phyloP scores from a whole-genome alignment of 2,888 invertebrate genomes.

The Zonitis immaculata region DNA sequence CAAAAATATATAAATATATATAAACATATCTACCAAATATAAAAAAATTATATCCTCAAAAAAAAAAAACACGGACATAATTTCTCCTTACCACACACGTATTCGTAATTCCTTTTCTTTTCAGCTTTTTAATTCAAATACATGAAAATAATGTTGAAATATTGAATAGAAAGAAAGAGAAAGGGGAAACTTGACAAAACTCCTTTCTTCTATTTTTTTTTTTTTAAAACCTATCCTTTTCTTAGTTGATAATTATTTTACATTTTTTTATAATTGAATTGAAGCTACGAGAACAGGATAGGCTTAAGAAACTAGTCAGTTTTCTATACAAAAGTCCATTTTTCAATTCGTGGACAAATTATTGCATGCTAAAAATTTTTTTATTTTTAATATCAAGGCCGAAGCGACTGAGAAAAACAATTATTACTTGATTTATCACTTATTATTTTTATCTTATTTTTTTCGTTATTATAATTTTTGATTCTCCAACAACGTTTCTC shows the following conservation, averaged over 20 bases:
- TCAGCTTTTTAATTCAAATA: conserved; percentile 25
- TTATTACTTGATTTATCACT: not conserved
- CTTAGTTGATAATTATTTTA: not conserved
- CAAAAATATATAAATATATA: conserved; percentile 15
- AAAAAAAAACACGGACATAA: conserved; percentile 28
- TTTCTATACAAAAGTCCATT: not conserved
- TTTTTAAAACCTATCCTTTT: not conserved
- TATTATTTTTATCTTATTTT: not conserved
- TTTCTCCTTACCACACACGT: conserved; percentile 28
- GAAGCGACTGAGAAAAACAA: conserved; percentile 2
- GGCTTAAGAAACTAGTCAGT: conserved; percentile 10
- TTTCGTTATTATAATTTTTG: not conserved
- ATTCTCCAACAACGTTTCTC: not conserved
- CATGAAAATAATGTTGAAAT: not conserved
- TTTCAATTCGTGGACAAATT: not conserved
- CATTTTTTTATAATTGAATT: not conserved
- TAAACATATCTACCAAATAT: too few relatives aligned
- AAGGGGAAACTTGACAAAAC: conserved; percentile 9
- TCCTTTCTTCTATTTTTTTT: conserved; percentile 32
- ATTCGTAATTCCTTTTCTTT: conserved; percentile 35
- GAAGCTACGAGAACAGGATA: not conserved
- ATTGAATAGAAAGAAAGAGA: not conserved
- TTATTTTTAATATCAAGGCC: conserved; percentile 4
- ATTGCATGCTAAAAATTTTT: conserved; percentile 12
- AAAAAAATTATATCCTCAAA: conserved; percentile 3